Conservation (phyloP, 2,113 vertebrate genomes). For the Pseudopipra pipra region DNA sequence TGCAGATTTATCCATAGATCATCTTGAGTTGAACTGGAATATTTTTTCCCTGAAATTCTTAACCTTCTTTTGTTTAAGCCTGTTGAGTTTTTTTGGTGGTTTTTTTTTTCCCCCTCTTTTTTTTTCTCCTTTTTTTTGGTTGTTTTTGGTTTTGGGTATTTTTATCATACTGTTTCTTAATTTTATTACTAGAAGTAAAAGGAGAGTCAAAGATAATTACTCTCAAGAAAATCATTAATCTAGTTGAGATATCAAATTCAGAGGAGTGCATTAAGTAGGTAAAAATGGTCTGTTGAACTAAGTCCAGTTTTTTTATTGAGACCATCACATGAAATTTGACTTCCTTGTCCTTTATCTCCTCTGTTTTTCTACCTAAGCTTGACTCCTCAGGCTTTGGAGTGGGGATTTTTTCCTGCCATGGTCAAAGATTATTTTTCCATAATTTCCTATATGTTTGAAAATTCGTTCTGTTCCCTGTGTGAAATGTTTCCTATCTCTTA, state of each 20-base stretch:
- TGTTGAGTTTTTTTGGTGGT: background rate
- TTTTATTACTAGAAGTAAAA: background rate
- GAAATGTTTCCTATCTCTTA: background rate
- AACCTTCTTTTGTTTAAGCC: background rate
- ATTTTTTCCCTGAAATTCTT: background rate
- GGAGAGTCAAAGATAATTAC: background rate
- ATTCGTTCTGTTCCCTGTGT: background rate
- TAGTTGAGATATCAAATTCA: background rate
- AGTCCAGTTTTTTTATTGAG: background rate
- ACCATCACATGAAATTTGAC: background rate
- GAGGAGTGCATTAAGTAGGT: background rate
- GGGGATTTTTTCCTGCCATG: accelerated
- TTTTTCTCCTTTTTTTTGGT: background rate
- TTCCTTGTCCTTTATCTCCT: background rate
- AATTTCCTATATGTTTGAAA: background rate
- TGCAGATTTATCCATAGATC: background rate
- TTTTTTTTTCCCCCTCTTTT: background rate
- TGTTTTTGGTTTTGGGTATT: too few relatives aligned
- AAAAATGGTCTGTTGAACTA: background rate
- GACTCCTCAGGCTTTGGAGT: background rate
- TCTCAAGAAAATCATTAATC: background rate
- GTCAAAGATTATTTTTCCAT: background rate
- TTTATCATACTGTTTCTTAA: background rate
- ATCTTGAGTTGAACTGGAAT: background rate
- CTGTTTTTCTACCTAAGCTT: background rate